phyloP scores from a whole-genome alignment of 2,113 vertebrate species.

The Cyprinodon variegatus region DNA sequence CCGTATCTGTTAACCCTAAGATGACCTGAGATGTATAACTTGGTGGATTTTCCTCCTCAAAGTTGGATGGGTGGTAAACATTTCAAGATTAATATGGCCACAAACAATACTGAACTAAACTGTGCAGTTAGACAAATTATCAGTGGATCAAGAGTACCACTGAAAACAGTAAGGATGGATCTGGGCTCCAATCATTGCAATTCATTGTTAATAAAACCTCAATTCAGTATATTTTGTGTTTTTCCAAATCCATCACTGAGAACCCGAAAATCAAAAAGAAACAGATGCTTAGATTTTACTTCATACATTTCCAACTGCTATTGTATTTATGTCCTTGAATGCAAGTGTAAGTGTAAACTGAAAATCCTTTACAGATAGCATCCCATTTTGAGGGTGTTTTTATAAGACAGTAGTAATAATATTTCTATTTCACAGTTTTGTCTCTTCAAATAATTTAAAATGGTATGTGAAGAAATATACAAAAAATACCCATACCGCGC shows the following conservation, averaged over 20 bases:
- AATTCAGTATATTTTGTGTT: too few species aligned
- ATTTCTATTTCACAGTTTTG: background rate
- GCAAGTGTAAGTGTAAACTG: background rate
- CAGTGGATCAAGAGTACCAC: background rate
- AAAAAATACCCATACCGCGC: background rate
- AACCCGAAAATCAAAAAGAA: background rate
- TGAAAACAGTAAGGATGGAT: too few species aligned
- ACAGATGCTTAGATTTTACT: background rate
- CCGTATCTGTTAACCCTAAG: background rate
- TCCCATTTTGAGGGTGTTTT: background rate
- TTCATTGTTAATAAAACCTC: too few species aligned
- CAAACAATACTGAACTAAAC: background rate
- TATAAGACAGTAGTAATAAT: background rate
- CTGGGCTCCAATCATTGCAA: too few species aligned
- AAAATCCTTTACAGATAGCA: background rate
- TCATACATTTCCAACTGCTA: background rate
- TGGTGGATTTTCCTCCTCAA: background rate
- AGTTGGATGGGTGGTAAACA: background rate
- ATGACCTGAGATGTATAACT: background rate
- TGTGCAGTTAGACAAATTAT: background rate
- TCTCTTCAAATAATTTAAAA: background rate
- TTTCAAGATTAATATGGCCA: background rate
- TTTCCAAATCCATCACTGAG: too few species aligned
- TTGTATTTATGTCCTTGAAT: background rate
- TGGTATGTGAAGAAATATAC: background rate